Evolutionary conservation across 2,113 vertebrate species (phyloP).

Genomic region (Oreamnos americanus): DNA sequence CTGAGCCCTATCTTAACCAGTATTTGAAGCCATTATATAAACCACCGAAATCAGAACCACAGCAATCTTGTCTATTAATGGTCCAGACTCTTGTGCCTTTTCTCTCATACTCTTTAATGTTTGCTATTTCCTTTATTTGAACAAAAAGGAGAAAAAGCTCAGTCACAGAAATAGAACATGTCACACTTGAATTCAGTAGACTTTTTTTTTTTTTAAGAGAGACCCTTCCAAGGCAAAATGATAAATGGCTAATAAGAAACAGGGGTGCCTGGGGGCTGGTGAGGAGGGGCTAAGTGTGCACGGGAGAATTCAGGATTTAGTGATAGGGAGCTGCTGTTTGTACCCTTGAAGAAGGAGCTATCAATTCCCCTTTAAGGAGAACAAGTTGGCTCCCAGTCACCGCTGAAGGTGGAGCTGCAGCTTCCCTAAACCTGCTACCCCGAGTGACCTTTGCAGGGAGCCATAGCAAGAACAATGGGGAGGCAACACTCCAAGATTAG

Average conservation of each 20-base stretch:
- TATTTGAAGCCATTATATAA: slow-evolving; percentile 50
- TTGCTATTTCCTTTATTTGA: slow-evolving; percentile 59
- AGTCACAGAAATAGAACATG: slow-evolving; percentile 51
- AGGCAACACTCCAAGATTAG: slow-evolving; percentile 4
- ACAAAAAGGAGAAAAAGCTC: slow-evolving; percentile 38
- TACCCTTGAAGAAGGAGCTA: background rate
- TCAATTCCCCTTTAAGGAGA: slow-evolving; percentile 7
- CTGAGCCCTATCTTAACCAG: slow-evolving; percentile 14
- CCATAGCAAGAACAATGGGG: slow-evolving; percentile 27
- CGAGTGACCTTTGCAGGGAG: background rate
- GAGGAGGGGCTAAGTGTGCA: background rate
- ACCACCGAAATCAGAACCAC: slow-evolving; percentile 43
- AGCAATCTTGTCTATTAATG: slow-evolving; percentile 23
- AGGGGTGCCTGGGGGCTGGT: background rate
- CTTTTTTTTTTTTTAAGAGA: background rate
- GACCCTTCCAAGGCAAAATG: slow-evolving; percentile 32
- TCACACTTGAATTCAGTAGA: slow-evolving; percentile 8
- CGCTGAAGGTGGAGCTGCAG: rapidly evolving
- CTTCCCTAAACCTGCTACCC: background rate
- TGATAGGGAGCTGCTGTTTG: background rate
- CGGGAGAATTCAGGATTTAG: background rate
- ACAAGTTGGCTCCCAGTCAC: background rate
- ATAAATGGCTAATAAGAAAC: slow-evolving; percentile 56
- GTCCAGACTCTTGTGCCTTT: background rate
- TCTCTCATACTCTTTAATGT: slow-evolving; percentile 20